phyloP scores from a whole-genome alignment of 2,797 vertebrate genomes.

The Chelmon rostratus region DNA sequence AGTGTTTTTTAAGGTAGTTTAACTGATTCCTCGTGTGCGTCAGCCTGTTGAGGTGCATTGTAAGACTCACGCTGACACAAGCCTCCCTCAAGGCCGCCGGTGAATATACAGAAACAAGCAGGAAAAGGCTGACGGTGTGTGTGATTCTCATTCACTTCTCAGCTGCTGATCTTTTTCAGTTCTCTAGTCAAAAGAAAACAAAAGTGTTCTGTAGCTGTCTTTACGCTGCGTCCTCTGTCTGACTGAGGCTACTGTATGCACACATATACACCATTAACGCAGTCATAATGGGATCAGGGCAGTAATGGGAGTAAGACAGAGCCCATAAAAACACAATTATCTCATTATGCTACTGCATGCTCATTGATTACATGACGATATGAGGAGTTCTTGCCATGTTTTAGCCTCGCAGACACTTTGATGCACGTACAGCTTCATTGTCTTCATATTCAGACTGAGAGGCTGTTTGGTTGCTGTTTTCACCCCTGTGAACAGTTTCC shows the following conservation, averaged over 20 bases:
- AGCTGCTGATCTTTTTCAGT: conserved; percentile 26
- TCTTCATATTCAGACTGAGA: not conserved
- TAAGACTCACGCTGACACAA: not conserved
- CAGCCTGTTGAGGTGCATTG: not conserved
- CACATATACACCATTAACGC: not conserved
- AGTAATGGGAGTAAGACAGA: not conserved
- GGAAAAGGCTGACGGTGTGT: conserved; percentile 14
- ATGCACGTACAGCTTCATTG: not conserved
- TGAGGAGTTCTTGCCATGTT: not conserved
- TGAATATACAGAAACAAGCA: conserved; percentile 27
- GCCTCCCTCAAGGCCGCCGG: conserved; percentile 8
- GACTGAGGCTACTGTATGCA: not conserved
- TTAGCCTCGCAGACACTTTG: not conserved
- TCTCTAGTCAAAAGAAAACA: conserved; percentile 1
- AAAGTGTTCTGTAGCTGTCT: not conserved
- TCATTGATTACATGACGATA: not conserved
- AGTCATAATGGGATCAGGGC: conserved; percentile 5
- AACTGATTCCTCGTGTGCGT: conserved; percentile 18
- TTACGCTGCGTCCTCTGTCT: not conserved
- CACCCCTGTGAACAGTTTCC: no score
- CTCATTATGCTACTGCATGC: not conserved
- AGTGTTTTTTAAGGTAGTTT: conserved; percentile 3
- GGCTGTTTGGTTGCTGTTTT: not conserved
- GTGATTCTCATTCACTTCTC: no score
- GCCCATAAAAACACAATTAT: not conserved